A percentile compares a stretch with the other conserved stretches of the same genome.
Conservation (phyloP, 1,140 invertebrate genomes). For the Conus betulinus region DNA sequence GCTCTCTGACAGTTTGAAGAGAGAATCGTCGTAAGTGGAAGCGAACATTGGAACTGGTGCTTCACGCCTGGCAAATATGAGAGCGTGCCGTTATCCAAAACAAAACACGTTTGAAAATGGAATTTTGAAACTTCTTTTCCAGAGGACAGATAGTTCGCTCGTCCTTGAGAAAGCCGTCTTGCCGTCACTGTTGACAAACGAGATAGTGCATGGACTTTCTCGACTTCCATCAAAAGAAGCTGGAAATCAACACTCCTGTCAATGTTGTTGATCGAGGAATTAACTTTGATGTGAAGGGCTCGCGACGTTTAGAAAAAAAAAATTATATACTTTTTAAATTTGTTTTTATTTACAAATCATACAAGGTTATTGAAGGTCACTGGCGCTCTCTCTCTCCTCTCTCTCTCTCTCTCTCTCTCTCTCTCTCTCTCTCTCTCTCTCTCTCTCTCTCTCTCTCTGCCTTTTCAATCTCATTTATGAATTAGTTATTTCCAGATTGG, state of each 20-base stretch:
- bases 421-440: conserved; percentile 10
- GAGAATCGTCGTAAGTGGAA: background rate
- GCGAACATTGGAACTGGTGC: background rate
- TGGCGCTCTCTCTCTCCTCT: background rate
- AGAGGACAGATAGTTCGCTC: background rate
- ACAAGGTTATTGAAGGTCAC: too few relatives aligned
- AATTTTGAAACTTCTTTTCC: background rate
- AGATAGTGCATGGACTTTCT: background rate
- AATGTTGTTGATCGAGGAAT: too few relatives aligned
- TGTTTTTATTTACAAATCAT: background rate
- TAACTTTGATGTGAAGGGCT: too few relatives aligned
- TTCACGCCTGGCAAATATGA: background rate
- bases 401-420: background rate
- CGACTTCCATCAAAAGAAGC: background rate
- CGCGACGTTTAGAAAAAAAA: too few relatives aligned
- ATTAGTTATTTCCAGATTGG: too few relatives aligned
- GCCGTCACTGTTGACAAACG: background rate
- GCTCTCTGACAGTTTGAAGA: conserved; percentile 11
- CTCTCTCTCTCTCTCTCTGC: background rate
- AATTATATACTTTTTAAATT: background rate
- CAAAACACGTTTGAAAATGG: background rate
- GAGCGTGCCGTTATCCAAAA: background rate
- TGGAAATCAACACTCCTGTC: too few relatives aligned
- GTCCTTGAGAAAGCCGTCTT: background rate
- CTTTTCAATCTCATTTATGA: background rate